These are phyloP conservation scores for Propithecus deckenii DNA, from an alignment of 2,797 vertebrate genomes.

Conservation along the genomic window DNA sequence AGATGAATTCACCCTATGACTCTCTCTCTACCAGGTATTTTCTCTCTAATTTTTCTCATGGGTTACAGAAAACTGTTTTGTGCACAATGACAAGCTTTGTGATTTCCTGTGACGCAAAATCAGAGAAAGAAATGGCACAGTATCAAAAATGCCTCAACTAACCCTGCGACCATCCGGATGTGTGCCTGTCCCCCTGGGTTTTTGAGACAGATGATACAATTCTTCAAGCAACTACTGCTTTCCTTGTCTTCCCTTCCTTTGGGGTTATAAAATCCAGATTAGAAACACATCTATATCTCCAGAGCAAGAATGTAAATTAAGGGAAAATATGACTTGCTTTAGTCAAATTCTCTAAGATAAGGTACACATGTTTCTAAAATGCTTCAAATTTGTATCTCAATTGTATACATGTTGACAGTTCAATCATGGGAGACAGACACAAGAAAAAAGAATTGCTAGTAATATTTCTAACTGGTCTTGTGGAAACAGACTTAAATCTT, in stretches of 20 bases:
- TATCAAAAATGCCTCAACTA: neutral
- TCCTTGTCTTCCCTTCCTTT: neutral
- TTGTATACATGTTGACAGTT: slow-evolving; percentile 3
- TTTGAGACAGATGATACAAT: neutral
- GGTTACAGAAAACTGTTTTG: slow-evolving; percentile 1
- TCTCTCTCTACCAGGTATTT: neutral
- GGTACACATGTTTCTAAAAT: neutral
- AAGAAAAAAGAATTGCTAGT: neutral
- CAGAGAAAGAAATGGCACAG: slow-evolving; percentile 12
- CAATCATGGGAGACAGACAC: neutral
- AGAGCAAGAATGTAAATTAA: slow-evolving; percentile 33
- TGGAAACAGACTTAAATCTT: neutral
- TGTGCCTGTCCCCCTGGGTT: neutral
- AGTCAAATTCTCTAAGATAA: slow-evolving; percentile 25
- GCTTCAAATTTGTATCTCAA: slow-evolving; percentile 16
- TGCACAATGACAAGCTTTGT: neutral
- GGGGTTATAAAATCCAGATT: slow-evolving; percentile 29
- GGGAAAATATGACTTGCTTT: slow-evolving; percentile 22
- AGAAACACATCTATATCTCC: slow-evolving; percentile 3
- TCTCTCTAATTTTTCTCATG: slow-evolving; percentile 30
- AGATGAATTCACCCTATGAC: slow-evolving; percentile 8
- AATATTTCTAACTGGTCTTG: neutral
- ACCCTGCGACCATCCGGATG: neutral
- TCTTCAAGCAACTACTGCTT: neutral
- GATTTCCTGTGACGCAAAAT: slow-evolving; percentile 16